A percentile compares a stretch with the other conserved stretches of the same genome.
Evolutionary conservation across 2,797 vertebrate species (phyloP).

Genomic region (Pangasius macronema): DNA sequence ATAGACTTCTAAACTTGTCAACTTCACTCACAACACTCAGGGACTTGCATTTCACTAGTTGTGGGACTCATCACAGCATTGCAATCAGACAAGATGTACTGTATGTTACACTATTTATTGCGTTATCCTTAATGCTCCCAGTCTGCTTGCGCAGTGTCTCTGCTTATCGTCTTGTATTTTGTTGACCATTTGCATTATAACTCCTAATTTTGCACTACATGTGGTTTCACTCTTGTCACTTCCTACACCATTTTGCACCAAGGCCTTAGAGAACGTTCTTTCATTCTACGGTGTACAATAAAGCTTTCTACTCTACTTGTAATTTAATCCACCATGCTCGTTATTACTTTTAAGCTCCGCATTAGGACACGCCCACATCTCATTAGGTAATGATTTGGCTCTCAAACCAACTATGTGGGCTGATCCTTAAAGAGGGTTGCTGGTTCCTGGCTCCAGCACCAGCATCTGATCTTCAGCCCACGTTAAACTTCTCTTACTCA

Average conservation of each 20-base stretch:
- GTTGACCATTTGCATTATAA: background rate
- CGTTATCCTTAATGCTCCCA: background rate
- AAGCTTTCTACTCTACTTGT: background rate
- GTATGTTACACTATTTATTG: background rate
- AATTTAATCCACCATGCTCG: background rate
- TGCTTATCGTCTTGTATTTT: background rate
- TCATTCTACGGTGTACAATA: background rate
- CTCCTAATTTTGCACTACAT: background rate
- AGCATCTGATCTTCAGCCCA: conserved; percentile 31
- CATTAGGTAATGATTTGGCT: conserved; percentile 30
- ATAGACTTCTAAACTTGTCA: background rate
- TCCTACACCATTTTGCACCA: background rate
- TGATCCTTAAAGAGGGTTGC: conserved; percentile 9
- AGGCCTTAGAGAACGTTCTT: background rate
- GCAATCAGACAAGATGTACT: background rate
- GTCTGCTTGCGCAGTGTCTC: background rate
- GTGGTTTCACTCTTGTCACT: background rate
- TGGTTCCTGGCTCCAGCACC: conserved; percentile 16
- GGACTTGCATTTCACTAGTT: background rate
- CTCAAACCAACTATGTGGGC: background rate
- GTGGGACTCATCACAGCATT: background rate
- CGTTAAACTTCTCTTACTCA: conserved; percentile 9
- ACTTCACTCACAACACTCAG: background rate
- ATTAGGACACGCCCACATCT: conserved; percentile 18
- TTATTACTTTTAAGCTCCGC: conserved; percentile 3